Evolutionary conservation across 2,888 invertebrate species (phyloP), one percentile per base, ranked within the genome.

Genomic region (Sinotaia quadrata): DNA sequence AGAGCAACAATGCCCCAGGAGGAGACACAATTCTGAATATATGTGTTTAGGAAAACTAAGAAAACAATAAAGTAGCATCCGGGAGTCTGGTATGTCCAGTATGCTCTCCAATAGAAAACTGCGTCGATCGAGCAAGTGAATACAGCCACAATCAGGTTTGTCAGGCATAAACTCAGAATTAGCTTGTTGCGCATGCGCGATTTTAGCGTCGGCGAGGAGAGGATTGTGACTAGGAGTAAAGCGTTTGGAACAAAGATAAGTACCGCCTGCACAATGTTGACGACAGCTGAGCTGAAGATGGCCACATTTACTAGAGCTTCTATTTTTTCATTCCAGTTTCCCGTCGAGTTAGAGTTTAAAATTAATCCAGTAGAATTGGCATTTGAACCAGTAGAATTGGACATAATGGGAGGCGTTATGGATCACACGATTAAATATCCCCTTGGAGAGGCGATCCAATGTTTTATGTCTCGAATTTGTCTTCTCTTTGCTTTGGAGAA

Each of bases 1-100:
- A 62, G 62, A 15, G 36, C 24, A 18, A 51, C 62, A 33, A 62
- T 21, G 7, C 62, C 62, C 62, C 62, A 62, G 34, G 51, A 15
- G 51, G 3, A 51, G 62, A 62, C 31, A 36, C 44, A 62, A 29
- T 51, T 62, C 51, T 62, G 62, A n/a, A 51, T 31, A 29, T 34
- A 62, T 12, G n/a, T 15, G 24, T n/a, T 18, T 2, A 62, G 62
- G 2, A 61, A n/a, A 10, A 34, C 8, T 8, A 21, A 34, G 3
- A 47, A 4, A 15, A 61, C 49, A 24, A 12, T 18, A 24, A 61
- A 10, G 49, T 49, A 47, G 21, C 49, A 61, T 33, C 51, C 10
- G 62, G 49, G 62, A 27, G 36, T 52, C 62, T 52, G 52, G n/a
- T n/a, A n/a, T n/a, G n/a, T n/a, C 62, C 62, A 62, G 10, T n/a